phyloP scores from a whole-genome alignment of 2,797 vertebrate species.

The Coranthus polyacanthus region DNA sequence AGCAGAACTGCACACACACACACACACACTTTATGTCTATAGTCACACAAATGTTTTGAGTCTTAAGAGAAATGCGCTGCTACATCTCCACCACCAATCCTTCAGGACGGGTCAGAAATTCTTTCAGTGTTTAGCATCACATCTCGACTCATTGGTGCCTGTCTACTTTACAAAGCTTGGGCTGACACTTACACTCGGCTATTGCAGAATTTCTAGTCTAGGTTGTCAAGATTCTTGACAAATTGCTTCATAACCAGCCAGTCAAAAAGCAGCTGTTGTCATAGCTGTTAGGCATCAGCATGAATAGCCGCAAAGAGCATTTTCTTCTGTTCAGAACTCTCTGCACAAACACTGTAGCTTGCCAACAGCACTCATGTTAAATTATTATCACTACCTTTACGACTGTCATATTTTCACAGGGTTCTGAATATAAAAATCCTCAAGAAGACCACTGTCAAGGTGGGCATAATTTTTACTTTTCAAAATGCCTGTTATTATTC shows the following conservation, averaged over 20 bases:
- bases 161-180: constrained; percentile 47
- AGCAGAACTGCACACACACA: too few relatives aligned
- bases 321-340: constrained; percentile 39
- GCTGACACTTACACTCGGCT: constrained; percentile 62
- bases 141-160: constrained; percentile 48
- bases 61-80: neutral
- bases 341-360: constrained; percentile 32
- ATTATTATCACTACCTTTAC: constrained; percentile 43
- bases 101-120: constrained; percentile 39
- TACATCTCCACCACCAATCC: constrained; percentile 15
- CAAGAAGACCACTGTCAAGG: constrained; percentile 31
- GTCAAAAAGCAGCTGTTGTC: constrained; percentile 76
- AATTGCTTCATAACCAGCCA: constrained; percentile 71
- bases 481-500: neutral
- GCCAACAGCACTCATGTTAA: constrained; percentile 31
- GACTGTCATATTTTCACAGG: constrained; percentile 32
- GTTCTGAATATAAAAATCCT: constrained; percentile 21
- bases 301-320: constrained; percentile 44
- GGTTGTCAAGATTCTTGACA: constrained; percentile 75
- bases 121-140: constrained; percentile 37
- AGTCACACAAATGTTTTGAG: too few relatives aligned
- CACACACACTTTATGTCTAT: neutral
- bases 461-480: constrained; percentile 7
- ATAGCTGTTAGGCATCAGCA: constrained; percentile 61
- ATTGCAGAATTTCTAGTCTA: constrained; percentile 52